Conservation (phyloP, 1,140 invertebrate species). For the Lepidurus couesii region DNA sequence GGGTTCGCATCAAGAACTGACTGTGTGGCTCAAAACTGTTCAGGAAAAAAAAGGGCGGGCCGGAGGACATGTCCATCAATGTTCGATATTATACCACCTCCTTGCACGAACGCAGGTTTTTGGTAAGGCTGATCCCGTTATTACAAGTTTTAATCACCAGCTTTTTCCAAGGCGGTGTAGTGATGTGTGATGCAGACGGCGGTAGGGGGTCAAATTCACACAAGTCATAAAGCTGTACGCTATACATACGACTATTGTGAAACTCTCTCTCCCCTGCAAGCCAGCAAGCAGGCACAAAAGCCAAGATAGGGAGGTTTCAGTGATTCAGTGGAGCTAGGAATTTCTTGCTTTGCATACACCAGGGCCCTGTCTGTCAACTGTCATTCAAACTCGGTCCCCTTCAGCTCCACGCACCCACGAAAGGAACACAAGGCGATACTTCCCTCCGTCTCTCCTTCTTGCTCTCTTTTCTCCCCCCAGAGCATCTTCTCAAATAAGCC, state of each 20-base stretch:
- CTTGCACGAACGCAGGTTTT: not conserved
- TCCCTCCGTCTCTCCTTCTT: not conserved
- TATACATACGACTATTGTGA: constrained; percentile 7
- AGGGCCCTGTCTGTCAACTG: constrained; percentile 13
- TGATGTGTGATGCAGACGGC: constrained; percentile 17
- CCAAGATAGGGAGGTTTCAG: constrained; percentile 2
- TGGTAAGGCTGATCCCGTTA: constrained; percentile 12
- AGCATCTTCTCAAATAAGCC: constrained; percentile 22
- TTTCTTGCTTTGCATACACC: constrained; percentile 22
- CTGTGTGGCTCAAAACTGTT: not conserved
- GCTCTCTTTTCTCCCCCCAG: not conserved
- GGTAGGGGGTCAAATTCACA: not conserved
- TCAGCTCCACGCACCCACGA: constrained; percentile 18
- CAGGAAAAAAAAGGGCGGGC: not conserved
- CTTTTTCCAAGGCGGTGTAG: constrained; percentile 1
- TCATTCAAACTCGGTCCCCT: constrained; percentile 3
- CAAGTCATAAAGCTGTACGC: not conserved
- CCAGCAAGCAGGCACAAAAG: not conserved
- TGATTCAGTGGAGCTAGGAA: constrained; percentile 16
- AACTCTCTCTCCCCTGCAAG: not conserved
- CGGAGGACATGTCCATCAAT: constrained; percentile 7
- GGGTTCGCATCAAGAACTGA: not conserved
- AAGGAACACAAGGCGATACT: constrained; percentile 21
- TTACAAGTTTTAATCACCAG: constrained; percentile 19
- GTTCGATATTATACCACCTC: constrained; percentile 10